Percentiles rank a stretch among this genome's conserved stretches.
Conservation (phyloP, 2,797 vertebrate species). For the Clarias platycephalus region DNA sequence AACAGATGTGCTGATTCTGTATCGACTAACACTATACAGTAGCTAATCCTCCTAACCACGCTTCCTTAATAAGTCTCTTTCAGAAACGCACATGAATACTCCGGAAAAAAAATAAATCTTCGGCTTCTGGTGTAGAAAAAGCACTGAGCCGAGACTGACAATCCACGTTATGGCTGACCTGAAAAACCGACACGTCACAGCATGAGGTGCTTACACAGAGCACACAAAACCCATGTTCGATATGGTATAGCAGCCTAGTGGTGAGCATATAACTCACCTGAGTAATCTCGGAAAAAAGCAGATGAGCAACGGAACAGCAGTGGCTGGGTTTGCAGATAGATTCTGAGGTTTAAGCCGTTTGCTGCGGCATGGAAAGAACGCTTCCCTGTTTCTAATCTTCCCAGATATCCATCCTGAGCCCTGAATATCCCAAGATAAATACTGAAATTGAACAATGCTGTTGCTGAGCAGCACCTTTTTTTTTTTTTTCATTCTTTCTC, state of each 20-base stretch:
- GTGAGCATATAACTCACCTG: slow-evolving; percentile 64
- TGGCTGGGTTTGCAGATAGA: slow-evolving; percentile 70
- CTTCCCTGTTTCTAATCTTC: slow-evolving; percentile 76
- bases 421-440: slow-evolving; percentile 81
- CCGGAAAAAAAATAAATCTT: slow-evolving; percentile 14
- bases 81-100: slow-evolving; percentile 1
- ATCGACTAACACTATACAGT: slow-evolving; percentile 37
- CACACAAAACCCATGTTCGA: slow-evolving; percentile 36
- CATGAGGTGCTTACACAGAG: slow-evolving; percentile 18
- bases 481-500: slow-evolving; percentile 58
- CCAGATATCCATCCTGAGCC: slow-evolving; percentile 76
- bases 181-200: slow-evolving; percentile 28
- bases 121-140: background rate
- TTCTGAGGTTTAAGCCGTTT: slow-evolving; percentile 71
- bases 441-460: slow-evolving; percentile 79
- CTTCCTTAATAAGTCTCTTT: slow-evolving; percentile 13
- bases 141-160: background rate
- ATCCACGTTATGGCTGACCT: slow-evolving; percentile 27
- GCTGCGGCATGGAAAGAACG: slow-evolving; percentile 71
- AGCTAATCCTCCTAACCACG: slow-evolving; percentile 38
- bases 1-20: slow-evolving; percentile 10
- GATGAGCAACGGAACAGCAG: slow-evolving; percentile 58
- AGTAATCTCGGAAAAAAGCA: slow-evolving; percentile 50
- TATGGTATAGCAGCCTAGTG: slow-evolving; percentile 52
- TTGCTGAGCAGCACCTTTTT: slow-evolving; percentile 78